Evolutionary conservation across 37 sponge, comb jelly and placozoan genomes (phyloP).

Genomic region (Beroe ovata): DNA sequence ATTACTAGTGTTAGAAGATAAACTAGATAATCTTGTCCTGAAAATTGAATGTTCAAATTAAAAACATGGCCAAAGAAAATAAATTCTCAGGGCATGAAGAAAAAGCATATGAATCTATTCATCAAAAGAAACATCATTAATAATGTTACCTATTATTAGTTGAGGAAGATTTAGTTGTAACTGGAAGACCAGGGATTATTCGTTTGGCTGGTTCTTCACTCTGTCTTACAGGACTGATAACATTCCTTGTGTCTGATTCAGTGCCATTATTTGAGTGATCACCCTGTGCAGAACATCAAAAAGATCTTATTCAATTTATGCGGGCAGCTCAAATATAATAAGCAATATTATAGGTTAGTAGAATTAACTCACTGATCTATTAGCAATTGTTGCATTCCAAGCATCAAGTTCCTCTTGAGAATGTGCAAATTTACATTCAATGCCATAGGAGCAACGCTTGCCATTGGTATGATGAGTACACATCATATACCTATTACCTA

Average conservation of each 20-base stretch:
- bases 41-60: too few relatives aligned
- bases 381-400: slow-evolving; percentile 73
- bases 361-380: slow-evolving; percentile 14
- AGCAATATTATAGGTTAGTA: background rate
- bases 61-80: too few relatives aligned
- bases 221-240: slow-evolving; percentile 29
- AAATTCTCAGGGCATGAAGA: too few relatives aligned
- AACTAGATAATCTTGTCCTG: slow-evolving; percentile 48
- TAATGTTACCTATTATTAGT: slow-evolving; percentile 51
- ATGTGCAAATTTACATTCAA: slow-evolving; percentile 88
- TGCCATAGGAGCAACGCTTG: slow-evolving; percentile 75
- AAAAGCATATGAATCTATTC: too few relatives aligned
- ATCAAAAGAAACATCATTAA: too few relatives aligned
- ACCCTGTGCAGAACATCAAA: background rate
- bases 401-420: slow-evolving; percentile 75
- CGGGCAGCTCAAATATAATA: background rate
- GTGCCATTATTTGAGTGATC: background rate
- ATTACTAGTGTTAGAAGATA: slow-evolving; percentile 47
- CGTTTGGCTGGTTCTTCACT: slow-evolving; percentile 4
- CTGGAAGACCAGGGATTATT: slow-evolving; percentile 47
- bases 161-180: slow-evolving; percentile 30
- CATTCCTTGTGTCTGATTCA: background rate
- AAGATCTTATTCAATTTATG: background rate
- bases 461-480: slow-evolving; percentile 77
- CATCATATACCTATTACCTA: slow-evolving; percentile 74